phyloP scores from a whole-genome alignment of 2,888 invertebrate genomes.

The Euclidia mi region DNA sequence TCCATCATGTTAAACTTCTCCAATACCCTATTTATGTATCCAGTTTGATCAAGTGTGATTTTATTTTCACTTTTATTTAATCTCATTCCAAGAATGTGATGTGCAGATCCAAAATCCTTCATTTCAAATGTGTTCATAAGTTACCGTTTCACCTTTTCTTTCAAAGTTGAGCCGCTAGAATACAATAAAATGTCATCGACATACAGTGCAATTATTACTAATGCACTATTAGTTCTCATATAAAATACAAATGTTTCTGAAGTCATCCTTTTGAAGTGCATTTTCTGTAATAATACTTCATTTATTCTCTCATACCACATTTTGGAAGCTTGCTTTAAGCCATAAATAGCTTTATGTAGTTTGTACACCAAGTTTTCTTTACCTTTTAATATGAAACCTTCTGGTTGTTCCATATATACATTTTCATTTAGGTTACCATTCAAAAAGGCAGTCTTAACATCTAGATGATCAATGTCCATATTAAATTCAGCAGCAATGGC shows the following conservation, averaged over 20 bases:
- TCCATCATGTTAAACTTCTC: background rate
- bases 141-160: constrained; percentile 21
- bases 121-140: constrained; percentile 37
- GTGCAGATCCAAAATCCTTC: constrained; percentile 28
- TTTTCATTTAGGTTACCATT: background rate
- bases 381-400: background rate
- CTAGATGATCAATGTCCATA: background rate
- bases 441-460: no score
- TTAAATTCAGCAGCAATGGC: background rate
- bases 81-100: constrained; percentile 11
- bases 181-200: constrained; percentile 34
- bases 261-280: background rate
- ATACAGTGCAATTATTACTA: constrained; percentile 23
- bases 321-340: constrained; percentile 3
- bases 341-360: constrained; percentile 10
- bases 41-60: constrained; percentile 2
- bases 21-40: constrained; percentile 1
- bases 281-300: constrained; percentile 1
- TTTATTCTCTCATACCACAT: constrained; percentile 5
- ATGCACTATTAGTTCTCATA: background rate
- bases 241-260: background rate
- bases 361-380: constrained; percentile 9
- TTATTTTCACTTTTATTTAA: background rate
- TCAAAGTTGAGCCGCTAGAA: background rate
- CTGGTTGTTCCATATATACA: no score